Conservation (phyloP, 2,888 invertebrate species). For the Tetranychus truncatus region DNA sequence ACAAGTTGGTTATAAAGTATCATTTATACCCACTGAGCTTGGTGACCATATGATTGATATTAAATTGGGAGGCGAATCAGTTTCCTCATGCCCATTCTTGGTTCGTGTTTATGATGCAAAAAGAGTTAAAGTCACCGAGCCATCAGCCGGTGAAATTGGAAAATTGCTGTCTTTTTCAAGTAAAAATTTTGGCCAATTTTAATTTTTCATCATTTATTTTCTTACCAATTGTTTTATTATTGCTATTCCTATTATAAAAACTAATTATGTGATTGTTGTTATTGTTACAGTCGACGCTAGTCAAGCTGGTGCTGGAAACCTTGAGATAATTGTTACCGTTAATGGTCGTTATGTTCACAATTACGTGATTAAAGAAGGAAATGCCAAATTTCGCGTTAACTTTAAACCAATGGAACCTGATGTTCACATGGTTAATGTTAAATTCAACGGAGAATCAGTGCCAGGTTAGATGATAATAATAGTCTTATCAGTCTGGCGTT, state of each 20-base stretch:
- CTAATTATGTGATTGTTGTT: neutral
- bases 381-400: slow-evolving; percentile 78
- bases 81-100: slow-evolving; percentile 83
- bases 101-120: slow-evolving; percentile 89
- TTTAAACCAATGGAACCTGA: slow-evolving; percentile 81
- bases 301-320: slow-evolving; percentile 68
- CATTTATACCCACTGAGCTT: slow-evolving; percentile 68
- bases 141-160: slow-evolving; percentile 64
- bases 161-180: slow-evolving; percentile 86
- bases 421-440: slow-evolving; percentile 71
- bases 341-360: slow-evolving; percentile 92
- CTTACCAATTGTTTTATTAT: neutral
- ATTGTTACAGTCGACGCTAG: slow-evolving; percentile 39
- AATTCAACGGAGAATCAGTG: slow-evolving; percentile 50
- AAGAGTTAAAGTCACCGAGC: slow-evolving; percentile 82
- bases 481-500: too few relatives aligned
- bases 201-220: neutral
- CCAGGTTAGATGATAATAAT: slow-evolving; percentile 36
- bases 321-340: slow-evolving; percentile 92
- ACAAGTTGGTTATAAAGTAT: slow-evolving; percentile 33
- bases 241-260: neutral
- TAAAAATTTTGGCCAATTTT: slow-evolving; percentile 34
- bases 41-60: slow-evolving; percentile 85
- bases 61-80: slow-evolving; percentile 47
- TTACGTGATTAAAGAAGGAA: slow-evolving; percentile 90